Evolutionary conservation across 1,140 invertebrate species (phyloP).

Genomic region (Ooceraea biroi): DNA sequence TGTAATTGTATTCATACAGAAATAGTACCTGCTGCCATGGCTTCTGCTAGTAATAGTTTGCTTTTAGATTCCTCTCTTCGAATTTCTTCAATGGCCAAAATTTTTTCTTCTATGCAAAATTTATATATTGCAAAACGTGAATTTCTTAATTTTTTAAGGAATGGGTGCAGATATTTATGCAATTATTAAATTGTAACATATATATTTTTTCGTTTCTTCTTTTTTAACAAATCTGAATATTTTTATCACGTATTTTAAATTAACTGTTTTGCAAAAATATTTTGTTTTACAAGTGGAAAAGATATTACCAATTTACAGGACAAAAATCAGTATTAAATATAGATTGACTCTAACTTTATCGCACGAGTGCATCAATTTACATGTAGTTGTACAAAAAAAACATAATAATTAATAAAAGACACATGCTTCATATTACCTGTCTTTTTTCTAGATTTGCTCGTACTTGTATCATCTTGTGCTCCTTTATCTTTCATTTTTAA

Average conservation of each 20-base stretch:
- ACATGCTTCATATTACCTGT: constrained; percentile 56
- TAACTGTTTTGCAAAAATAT: neutral
- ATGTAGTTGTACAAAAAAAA: neutral
- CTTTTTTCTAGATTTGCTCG: constrained; percentile 69
- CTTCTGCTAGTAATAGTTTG: constrained; percentile 80
- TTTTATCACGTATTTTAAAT: too few relatives aligned
- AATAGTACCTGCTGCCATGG: constrained; percentile 77
- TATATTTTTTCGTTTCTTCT: too few relatives aligned
- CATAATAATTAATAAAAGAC: neutral
- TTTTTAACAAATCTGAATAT: too few relatives aligned
- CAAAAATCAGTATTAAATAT: neutral
- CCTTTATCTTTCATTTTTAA: constrained; percentile 65
- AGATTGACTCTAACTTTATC: neutral
- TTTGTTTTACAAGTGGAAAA: neutral
- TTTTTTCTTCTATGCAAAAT: constrained; percentile 77
- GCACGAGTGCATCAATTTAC: neutral
- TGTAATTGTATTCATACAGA: neutral
- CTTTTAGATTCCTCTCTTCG: constrained; percentile 83
- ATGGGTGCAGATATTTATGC: neutral
- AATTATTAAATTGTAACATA: constrained; percentile 18
- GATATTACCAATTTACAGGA: constrained; percentile 1
- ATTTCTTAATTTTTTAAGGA: constrained; percentile 55
- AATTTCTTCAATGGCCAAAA: constrained; percentile 85
- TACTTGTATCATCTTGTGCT: constrained; percentile 56
- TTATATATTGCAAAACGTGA: constrained; percentile 2